Conservation (phyloP, 2,113 vertebrate genomes). For the Phocoena sinus region DNA sequence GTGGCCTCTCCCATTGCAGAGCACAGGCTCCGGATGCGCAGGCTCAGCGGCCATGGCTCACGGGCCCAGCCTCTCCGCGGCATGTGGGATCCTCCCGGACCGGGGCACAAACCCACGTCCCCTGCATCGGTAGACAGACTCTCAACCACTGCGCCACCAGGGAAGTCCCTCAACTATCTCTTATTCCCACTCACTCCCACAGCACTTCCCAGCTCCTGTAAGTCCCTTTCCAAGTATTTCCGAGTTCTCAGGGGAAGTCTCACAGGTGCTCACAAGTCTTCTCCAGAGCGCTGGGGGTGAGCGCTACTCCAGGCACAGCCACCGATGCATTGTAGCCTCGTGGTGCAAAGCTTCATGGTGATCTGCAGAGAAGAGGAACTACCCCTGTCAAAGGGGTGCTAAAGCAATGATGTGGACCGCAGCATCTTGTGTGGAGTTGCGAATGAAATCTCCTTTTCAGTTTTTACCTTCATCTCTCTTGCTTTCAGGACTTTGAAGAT, state of each 20-base stretch:
- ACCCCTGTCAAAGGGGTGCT: too few species aligned
- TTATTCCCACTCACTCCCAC: not conserved
- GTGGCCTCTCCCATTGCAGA: too few species aligned
- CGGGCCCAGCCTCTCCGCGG: too few species aligned
- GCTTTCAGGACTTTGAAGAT: not conserved
- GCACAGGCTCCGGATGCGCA: too few species aligned
- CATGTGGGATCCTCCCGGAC: too few species aligned
- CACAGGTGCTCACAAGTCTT: not conserved
- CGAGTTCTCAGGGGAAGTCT: not conserved
- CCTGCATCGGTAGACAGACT: too few species aligned
- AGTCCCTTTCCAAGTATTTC: not conserved
- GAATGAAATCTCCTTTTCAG: not conserved
- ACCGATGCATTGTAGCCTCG: accelerated
- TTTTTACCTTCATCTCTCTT: not conserved
- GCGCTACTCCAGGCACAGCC: accelerated
- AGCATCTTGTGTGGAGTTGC: not conserved
- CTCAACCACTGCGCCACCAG: too few species aligned
- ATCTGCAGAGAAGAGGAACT: not conserved
- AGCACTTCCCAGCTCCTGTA: not conserved
- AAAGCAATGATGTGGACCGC: not conserved
- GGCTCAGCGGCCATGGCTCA: too few species aligned
- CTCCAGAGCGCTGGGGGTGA: not conserved
- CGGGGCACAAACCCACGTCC: too few species aligned
- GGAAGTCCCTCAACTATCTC: not conserved
- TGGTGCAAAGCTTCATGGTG: not conserved